Evolutionary conservation across 2,888 invertebrate species (phyloP), one percentile per base, ranked within the genome.

Genomic region (Galerucella nymphaeae): DNA sequence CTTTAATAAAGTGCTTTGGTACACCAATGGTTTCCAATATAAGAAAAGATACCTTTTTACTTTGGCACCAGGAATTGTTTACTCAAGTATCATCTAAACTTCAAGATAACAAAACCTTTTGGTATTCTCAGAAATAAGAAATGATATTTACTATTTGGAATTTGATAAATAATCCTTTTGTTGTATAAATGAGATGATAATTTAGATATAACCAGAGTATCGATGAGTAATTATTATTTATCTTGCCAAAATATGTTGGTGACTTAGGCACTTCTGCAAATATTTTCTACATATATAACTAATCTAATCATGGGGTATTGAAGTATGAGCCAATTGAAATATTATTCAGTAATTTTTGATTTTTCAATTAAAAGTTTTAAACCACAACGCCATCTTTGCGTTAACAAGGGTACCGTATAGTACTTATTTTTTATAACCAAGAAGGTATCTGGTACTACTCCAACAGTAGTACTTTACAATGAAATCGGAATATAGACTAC

Each of bases 41-140:
- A 53, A 18, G n/a, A 16, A 48, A 53, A 8, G 18, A 18, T 16
- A 53, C 16, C 53, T 53, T 53, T 53, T 53, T 53, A 11, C 50
- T 50, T 50, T 50, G 14, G 9, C 14, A 50, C 50, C 50, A 50
- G 6, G 14, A 14, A 16, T 18, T 50, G 50, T 50, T 50, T 50
- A 50, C 50, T 14, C 5, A 48, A n/a, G 18, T 18, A 38, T 16
- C 30, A 59, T 59, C 59, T 30, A n/a, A n/a, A 59, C n/a, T 59
- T 59, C 30, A 38, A 38, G 59, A 59, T 59, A 59, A 59, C 14
- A 2, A 59, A 10, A 6, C 59, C 59, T 38, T 59, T 58, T 59
- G 16, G n/a, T 59, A 59, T 59, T 59, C 59, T 59, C 38, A 23
- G 59, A 59, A 59, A 53, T 53, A 53, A 10, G 53, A 53, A 53